Conservation (phyloP, 2,797 vertebrate species). For the Cirrhinus mrigala region DNA sequence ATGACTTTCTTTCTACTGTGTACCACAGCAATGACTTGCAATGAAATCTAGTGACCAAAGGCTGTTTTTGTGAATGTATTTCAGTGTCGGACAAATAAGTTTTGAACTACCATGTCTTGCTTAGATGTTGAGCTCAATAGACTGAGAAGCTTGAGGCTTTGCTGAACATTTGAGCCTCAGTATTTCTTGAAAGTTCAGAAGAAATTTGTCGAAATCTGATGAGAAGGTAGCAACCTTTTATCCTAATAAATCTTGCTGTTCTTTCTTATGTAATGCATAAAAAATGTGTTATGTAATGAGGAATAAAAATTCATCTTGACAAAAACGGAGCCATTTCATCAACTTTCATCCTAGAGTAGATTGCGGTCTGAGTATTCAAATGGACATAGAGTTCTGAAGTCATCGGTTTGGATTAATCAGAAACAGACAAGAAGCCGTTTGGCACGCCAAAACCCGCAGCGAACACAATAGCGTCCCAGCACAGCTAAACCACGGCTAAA, state of each 20-base stretch:
- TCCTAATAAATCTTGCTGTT: background rate
- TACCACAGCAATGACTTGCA: background rate
- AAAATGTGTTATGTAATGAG: background rate
- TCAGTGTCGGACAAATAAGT: background rate
- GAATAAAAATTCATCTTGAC: background rate
- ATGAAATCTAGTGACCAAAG: background rate
- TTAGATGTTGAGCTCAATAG: background rate
- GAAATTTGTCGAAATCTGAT: background rate
- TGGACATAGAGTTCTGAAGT: constrained; percentile 50
- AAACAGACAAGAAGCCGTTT: constrained; percentile 47
- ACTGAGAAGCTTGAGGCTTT: background rate
- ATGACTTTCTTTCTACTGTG: background rate
- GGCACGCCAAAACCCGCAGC: constrained; percentile 13
- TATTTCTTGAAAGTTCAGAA: background rate
- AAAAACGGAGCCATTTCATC: constrained; percentile 34
- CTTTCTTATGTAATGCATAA: background rate
- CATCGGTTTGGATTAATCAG: constrained; percentile 52
- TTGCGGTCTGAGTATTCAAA: constrained; percentile 33
- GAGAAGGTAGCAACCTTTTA: background rate
- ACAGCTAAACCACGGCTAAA: constrained; percentile 33
- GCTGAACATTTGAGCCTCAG: background rate
- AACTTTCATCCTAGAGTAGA: constrained; percentile 16
- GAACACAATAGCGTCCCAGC: constrained; percentile 28
- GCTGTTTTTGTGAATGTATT: background rate
- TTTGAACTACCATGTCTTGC: background rate